phyloP scores from a whole-genome alignment of 2,113 vertebrate species.

The Hydrolagus affinis region DNA sequence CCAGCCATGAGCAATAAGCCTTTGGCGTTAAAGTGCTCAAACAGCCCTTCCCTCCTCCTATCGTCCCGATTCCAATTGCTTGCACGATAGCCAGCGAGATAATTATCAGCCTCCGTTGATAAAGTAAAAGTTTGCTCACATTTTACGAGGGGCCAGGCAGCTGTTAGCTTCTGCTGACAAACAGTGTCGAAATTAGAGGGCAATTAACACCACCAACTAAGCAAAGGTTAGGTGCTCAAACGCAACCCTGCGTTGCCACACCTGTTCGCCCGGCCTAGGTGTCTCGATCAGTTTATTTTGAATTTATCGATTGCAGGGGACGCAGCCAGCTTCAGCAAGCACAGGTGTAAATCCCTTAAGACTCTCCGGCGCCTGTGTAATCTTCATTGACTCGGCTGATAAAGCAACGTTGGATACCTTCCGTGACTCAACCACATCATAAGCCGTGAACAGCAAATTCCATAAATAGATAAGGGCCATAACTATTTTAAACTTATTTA shows the following conservation, averaged over 20 bases:
- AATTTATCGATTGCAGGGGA: not conserved
- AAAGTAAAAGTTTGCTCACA: slow-evolving; percentile 43
- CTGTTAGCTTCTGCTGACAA: slow-evolving; percentile 33
- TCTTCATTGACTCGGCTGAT: not conserved
- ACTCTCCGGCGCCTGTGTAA: not conserved
- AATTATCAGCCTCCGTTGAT: slow-evolving; percentile 32
- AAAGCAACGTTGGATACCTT: not conserved
- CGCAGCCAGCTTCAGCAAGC: not conserved
- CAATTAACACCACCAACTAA: slow-evolving; percentile 23
- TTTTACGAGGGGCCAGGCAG: slow-evolving; percentile 39
- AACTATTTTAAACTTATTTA: not conserved
- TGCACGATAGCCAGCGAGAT: slow-evolving; percentile 16
- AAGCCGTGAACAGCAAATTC: not conserved
- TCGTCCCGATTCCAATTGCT: slow-evolving; percentile 26
- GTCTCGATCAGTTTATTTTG: not conserved
- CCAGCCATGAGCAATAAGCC: slow-evolving; percentile 20
- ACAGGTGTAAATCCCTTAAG: not conserved
- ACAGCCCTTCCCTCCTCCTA: slow-evolving; percentile 30
- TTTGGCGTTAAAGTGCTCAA: slow-evolving; percentile 12
- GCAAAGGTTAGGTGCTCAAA: not conserved
- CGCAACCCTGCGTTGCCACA: slow-evolving; percentile 35
- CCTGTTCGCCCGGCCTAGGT: slow-evolving; percentile 26
- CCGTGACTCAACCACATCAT: not conserved
- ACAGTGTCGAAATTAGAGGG: slow-evolving; percentile 20
- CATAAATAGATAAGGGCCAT: slow-evolving; percentile 1